phyloP scores from a whole-genome alignment of 1,140 invertebrate species.

The Drosophila parvula region DNA sequence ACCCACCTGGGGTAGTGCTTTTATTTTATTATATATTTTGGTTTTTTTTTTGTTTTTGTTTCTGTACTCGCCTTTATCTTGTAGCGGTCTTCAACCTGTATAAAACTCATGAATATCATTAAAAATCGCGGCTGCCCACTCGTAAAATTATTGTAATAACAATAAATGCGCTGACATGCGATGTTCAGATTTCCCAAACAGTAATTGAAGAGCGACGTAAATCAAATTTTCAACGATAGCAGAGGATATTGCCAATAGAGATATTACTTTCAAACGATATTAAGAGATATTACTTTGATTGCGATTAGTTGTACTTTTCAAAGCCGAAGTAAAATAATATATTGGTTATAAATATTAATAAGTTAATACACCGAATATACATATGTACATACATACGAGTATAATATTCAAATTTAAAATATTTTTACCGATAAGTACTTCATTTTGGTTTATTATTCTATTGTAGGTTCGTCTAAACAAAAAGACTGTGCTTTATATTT shows the following conservation, averaged over 20 bases:
- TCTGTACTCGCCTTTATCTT: conserved; percentile 57
- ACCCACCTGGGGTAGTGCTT: conserved; percentile 35
- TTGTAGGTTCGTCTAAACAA: too few relatives aligned
- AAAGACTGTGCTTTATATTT: too few relatives aligned
- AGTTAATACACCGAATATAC: too few relatives aligned
- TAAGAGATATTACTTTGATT: too few relatives aligned
- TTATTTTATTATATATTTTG: conserved; percentile 43
- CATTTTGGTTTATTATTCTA: too few relatives aligned
- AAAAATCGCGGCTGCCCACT: conserved; percentile 34
- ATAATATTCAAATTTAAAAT: too few relatives aligned
- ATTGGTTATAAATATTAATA: too few relatives aligned
- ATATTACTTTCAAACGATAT: not conserved
- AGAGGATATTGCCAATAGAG: conserved; percentile 2
- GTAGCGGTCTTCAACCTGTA: conserved; percentile 41
- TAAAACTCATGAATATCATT: conserved; percentile 80
- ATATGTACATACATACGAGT: too few relatives aligned
- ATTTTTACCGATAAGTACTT: too few relatives aligned
- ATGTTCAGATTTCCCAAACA: conserved; percentile 24
- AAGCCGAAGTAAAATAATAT: too few relatives aligned
- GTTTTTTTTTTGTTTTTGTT: conserved; percentile 48
- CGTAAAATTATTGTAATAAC: conserved; percentile 54
- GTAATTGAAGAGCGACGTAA: conserved; percentile 9
- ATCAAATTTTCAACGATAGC: conserved; percentile 20
- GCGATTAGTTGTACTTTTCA: too few relatives aligned
- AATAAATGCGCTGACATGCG: conserved; percentile 48